Evolutionary conservation across 2,797 vertebrate species (phyloP), one percentile per base, ranked within the genome.

Genomic region (Liparis tanakae): DNA sequence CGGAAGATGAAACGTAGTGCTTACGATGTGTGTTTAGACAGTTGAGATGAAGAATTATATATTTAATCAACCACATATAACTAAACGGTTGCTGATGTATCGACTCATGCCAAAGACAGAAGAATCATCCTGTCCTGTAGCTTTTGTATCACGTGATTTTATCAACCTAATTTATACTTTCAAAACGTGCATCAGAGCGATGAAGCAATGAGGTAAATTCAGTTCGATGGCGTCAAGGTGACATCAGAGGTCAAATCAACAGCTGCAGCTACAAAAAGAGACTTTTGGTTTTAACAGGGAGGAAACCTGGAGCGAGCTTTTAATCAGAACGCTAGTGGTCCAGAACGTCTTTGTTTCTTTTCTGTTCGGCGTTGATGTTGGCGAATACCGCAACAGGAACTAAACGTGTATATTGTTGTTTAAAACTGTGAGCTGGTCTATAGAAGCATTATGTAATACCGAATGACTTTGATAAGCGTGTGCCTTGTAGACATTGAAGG

Each of bases 401-500:
- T 25, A 33, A 39, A 59, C 33, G 15, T 13, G 54, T 57, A 25
- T 43, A 1, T 14, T 50, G 12, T 20, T 64, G 30, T 66, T 44
- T 37, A 39, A 56, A 78, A 67, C 34, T 60, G 50, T 78, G 50
- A 80, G 70, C 17, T 72, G 22, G 7, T 69, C 59, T 54, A 17
- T 20, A 64, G n/a, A 72, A 46, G 63, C 36, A 33, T 79, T 39
- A 70, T 64, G 63, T 67, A 68, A 37, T 79, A 62, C 22, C 73
- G 67, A 84, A 83, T 63, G 59, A 83, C 54, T 81, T 61, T 71
- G 53, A 80, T 70, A 58, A 82, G 74, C 44, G 25, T 77, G 85
- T 91, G 86, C 87, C 88, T 91, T 92, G 82, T 81, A 75, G 84
- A 86, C 65, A 70, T 59, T 84, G 80, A 90, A 85, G 71, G 86